phyloP scores from a whole-genome alignment of 2,113 vertebrate species.

The Saguinus imperator region DNA sequence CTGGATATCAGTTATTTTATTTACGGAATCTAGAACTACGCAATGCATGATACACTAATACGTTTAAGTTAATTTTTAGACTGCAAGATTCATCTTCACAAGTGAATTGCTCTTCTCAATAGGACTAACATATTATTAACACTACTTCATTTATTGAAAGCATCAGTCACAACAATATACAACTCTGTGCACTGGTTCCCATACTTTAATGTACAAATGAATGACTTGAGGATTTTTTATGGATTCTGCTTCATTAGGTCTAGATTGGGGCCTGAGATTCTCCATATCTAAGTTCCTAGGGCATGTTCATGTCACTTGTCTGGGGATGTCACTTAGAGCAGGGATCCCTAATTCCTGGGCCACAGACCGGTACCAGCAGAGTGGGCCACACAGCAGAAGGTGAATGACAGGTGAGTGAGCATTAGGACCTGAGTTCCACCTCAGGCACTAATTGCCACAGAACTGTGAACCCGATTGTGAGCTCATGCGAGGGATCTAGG shows the following conservation, averaged over 20 bases:
- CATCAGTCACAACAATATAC: neutral
- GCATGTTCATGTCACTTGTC: neutral
- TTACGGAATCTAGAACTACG: neutral
- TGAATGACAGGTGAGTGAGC: no score
- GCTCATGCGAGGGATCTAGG: no score
- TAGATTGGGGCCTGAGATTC: neutral
- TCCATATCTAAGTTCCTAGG: neutral
- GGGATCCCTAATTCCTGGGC: no score
- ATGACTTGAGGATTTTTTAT: neutral
- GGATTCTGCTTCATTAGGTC: neutral
- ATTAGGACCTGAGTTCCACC: no score
- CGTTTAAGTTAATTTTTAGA: constrained; percentile 9
- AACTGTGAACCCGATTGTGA: no score
- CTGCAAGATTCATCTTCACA: neutral
- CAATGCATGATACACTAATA: neutral
- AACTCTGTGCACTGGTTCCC: neutral
- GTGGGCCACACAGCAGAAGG: no score
- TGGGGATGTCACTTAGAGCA: neutral
- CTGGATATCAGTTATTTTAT: neutral
- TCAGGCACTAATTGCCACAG: no score
- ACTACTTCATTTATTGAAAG: neutral
- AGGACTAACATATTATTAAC: neutral
- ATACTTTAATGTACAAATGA: neutral
- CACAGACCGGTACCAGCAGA: no score
- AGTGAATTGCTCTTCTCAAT: neutral